A percentile compares a stretch with the other conserved stretches of the same genome.
phyloP scores from a whole-genome alignment of 2,888 invertebrate genomes.

The Caenorhabditis virilis region DNA sequence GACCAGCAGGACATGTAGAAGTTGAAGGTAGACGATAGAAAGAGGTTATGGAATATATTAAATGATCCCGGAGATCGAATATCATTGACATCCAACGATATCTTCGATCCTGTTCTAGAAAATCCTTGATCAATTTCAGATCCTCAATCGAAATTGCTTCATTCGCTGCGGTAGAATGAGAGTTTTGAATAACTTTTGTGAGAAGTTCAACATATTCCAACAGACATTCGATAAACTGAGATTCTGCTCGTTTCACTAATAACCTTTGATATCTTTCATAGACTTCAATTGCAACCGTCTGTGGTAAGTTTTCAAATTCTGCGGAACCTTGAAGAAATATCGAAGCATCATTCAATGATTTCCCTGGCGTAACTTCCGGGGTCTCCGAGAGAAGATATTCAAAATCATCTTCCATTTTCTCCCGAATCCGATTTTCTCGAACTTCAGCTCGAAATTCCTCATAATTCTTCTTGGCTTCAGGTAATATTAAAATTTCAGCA shows the following conservation, averaged over 20 bases:
- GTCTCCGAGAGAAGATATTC: slow-evolving; percentile 38
- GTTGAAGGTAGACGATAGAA: slow-evolving; percentile 39
- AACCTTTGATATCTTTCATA: slow-evolving; percentile 49
- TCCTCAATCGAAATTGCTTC: slow-evolving; percentile 7
- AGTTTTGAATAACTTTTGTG: slow-evolving; percentile 29
- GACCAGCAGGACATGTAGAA: slow-evolving; percentile 37
- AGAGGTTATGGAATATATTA: slow-evolving; percentile 79
- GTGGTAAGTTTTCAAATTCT: slow-evolving; percentile 42
- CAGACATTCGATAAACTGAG: slow-evolving; percentile 52
- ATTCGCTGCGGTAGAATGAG: background rate
- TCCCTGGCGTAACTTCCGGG: slow-evolving; percentile 44
- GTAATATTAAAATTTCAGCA: slow-evolving; percentile 38
- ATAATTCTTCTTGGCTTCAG: slow-evolving; percentile 29
- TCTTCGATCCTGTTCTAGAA: slow-evolving; percentile 69
- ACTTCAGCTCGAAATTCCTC: slow-evolving; percentile 14
- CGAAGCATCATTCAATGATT: slow-evolving; percentile 35
- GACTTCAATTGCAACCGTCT: slow-evolving; percentile 40
- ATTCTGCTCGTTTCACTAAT: slow-evolving; percentile 11
- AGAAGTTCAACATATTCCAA: slow-evolving; percentile 54
- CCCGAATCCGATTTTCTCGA: slow-evolving; percentile 9
- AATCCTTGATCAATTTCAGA: slow-evolving; percentile 13
- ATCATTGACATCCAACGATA: slow-evolving; percentile 90
- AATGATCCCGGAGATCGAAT: slow-evolving; percentile 90
- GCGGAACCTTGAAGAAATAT: slow-evolving; percentile 32
- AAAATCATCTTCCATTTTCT: slow-evolving; percentile 43